A percentile compares a stretch with the other conserved stretches of the same genome.
Conservation (phyloP, 2,113 vertebrate genomes). For the Labeo catla region DNA sequence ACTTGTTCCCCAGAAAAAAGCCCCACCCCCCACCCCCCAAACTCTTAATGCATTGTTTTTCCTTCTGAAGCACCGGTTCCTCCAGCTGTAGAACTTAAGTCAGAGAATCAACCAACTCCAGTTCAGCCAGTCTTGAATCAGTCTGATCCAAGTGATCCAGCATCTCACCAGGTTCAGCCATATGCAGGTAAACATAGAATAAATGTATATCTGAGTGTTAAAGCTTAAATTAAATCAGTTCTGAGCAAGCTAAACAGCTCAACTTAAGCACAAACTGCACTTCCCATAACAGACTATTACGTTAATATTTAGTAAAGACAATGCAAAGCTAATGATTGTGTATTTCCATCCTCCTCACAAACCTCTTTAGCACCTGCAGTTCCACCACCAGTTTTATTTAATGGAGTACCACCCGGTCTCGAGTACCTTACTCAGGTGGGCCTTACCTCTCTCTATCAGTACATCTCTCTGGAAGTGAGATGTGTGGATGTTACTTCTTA, state of each 20-base stretch:
- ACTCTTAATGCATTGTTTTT: too few relatives aligned
- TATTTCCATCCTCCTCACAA: conserved; percentile 4
- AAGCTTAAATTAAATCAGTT: not conserved
- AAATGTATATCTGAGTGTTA: not conserved
- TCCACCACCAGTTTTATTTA: conserved; percentile 53
- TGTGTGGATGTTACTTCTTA: not conserved
- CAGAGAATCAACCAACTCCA: conserved; percentile 63
- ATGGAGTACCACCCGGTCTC: conserved; percentile 80
- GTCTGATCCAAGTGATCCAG: conserved; percentile 59
- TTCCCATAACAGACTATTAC: not conserved
- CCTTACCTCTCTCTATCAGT: not conserved
- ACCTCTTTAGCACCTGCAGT: conserved; percentile 38
- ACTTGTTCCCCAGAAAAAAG: too few relatives aligned
- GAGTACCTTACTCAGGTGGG: conserved; percentile 85
- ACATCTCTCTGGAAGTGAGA: not conserved
- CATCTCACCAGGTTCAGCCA: conserved; percentile 43
- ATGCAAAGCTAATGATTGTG: not conserved
- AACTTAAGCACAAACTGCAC: not conserved
- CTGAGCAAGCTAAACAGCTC: not conserved
- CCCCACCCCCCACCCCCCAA: too few relatives aligned
- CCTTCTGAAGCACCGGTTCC: not conserved
- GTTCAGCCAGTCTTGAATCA: conserved; percentile 70
- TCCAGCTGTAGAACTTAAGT: conserved; percentile 70
- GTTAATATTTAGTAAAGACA: not conserved
- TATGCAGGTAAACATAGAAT: conserved; percentile 52